A percentile compares a stretch with the other conserved stretches of the same genome.
phyloP scores from a whole-genome alignment of 2,113 vertebrate genomes.

The Nothobranchius kuhntae region DNA sequence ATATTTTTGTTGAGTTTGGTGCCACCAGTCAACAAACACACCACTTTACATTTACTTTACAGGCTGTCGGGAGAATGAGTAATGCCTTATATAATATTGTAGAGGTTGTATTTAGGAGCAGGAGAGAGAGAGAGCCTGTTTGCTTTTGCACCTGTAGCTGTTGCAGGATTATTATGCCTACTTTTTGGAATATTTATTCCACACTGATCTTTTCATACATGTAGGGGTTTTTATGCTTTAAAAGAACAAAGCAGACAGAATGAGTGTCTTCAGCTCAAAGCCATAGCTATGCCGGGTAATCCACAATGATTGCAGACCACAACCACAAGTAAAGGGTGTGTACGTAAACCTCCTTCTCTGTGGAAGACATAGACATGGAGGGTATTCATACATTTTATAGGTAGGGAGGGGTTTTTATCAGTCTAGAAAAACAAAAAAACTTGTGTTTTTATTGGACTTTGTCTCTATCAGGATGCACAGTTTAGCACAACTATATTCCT shows the following conservation, averaged over 20 bases:
- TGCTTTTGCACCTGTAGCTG: neutral
- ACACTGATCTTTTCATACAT: constrained; percentile 25
- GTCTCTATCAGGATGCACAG: constrained; percentile 10
- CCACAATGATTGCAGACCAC: constrained; percentile 68
- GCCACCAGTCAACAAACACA: constrained; percentile 24
- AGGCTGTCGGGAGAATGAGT: constrained; percentile 28
- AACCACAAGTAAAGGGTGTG: constrained; percentile 60
- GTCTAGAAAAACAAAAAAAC: neutral
- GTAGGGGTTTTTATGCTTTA: constrained; percentile 29
- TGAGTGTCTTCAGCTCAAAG: constrained; percentile 29
- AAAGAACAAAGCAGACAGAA: constrained; percentile 45
- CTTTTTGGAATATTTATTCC: neutral
- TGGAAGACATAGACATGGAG: constrained; percentile 26
- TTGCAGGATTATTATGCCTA: neutral
- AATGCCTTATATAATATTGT: constrained; percentile 29
- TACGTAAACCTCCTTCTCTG: constrained; percentile 42
- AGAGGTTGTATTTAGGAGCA: constrained; percentile 6
- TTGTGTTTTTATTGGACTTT: constrained; percentile 7
- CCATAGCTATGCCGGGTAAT: constrained; percentile 46
- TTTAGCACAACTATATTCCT: constrained; percentile 21
- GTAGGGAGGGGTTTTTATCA: constrained; percentile 10
- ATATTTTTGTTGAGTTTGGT: constrained; percentile 25
- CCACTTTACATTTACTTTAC: constrained; percentile 26
- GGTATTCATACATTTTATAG: constrained; percentile 36
- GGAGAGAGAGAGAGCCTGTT: neutral